Evolutionary conservation across 2,113 vertebrate species (phyloP).

Genomic region (Corythoichthys haematopterus): DNA sequence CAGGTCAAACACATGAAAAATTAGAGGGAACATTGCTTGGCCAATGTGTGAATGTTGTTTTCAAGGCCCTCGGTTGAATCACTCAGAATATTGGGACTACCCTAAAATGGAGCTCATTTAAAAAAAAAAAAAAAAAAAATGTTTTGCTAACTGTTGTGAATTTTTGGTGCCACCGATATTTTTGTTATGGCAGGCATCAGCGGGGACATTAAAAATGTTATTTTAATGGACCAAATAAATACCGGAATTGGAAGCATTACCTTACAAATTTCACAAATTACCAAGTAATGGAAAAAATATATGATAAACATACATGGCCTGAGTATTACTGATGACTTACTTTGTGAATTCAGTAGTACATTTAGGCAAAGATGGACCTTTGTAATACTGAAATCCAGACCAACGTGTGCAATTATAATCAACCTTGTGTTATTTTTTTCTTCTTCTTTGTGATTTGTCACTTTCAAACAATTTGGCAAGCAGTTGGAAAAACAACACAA

Average conservation of each 20-base stretch:
- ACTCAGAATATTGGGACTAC: slow-evolving; percentile 33
- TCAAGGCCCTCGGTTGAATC: slow-evolving; percentile 41
- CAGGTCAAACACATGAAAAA: no score
- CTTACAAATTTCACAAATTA: not conserved
- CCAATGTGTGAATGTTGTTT: slow-evolving; percentile 19
- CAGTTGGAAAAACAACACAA: slow-evolving; percentile 41
- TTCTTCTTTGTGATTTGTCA: slow-evolving; percentile 42
- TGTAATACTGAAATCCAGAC: slow-evolving; percentile 37
- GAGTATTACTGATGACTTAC: slow-evolving; percentile 24
- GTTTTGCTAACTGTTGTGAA: slow-evolving; percentile 33
- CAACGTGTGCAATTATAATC: slow-evolving; percentile 15
- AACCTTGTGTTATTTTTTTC: slow-evolving; percentile 1
- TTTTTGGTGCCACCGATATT: slow-evolving; percentile 62
- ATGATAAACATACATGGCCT: slow-evolving; percentile 18
- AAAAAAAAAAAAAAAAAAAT: slow-evolving; percentile 29
- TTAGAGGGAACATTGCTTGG: no score
- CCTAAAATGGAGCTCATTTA: slow-evolving; percentile 29
- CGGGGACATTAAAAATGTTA: slow-evolving; percentile 46
- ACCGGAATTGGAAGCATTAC: slow-evolving; percentile 13
- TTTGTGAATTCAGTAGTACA: slow-evolving; percentile 19
- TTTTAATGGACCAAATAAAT: not conserved
- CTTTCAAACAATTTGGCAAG: slow-evolving; percentile 65
- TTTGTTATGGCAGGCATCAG: slow-evolving; percentile 55
- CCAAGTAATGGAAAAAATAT: slow-evolving; percentile 15
- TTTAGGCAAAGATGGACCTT: slow-evolving; percentile 31